These are phyloP conservation scores for Lucilia cuprina DNA, from an alignment of 1,140 invertebrate species.

Conservation along the genomic window DNA sequence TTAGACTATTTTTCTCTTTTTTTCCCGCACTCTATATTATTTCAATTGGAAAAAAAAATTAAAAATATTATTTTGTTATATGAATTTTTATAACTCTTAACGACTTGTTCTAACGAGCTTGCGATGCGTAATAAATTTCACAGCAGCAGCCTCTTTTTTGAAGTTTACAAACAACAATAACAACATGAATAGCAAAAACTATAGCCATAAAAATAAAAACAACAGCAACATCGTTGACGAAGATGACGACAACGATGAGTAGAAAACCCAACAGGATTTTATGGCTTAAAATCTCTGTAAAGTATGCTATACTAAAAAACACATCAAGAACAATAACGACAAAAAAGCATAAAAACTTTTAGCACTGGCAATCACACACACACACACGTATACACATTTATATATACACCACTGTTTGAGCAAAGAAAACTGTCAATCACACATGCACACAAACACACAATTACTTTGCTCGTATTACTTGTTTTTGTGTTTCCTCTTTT, in stretches of 20 bases:
- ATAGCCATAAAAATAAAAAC: background rate
- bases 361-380: background rate
- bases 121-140: slow-evolving; percentile 34
- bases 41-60: background rate
- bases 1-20: background rate
- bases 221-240: background rate
- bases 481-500: background rate
- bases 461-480: background rate
- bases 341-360: background rate
- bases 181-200: background rate
- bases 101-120: slow-evolving; percentile 26
- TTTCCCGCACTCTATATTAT: background rate
- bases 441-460: background rate
- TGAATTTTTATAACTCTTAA: slow-evolving; percentile 18
- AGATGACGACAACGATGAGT: background rate
- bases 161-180: background rate
- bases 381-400: background rate
- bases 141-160: background rate
- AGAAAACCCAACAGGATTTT: slow-evolving; percentile 6
- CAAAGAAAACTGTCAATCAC: background rate
- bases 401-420: background rate
- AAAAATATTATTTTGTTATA: background rate
- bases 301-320: slow-evolving; percentile 11
- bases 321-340: background rate
- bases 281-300: slow-evolving; percentile 13